Evolutionary conservation across 1,140 invertebrate species (phyloP), one percentile per base, ranked within the genome.

Genomic region (Phthorimaea operculella): DNA sequence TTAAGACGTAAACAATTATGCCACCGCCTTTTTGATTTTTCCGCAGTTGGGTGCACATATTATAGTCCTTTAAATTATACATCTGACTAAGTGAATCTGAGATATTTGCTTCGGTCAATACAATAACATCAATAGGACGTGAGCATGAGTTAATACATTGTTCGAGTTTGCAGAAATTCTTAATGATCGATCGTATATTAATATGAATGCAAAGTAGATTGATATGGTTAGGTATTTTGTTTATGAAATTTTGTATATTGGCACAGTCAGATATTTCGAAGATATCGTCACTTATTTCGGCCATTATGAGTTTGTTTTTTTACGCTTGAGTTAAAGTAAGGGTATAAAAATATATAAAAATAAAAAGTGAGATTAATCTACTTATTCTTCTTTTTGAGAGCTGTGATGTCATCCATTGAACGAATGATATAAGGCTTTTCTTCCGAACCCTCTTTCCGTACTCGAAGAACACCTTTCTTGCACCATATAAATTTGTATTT

Each of bases 51-150:
- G 48, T 10, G 48, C 28, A 12, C 48, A 50, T 50, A 14, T 50
- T 50, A 33, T 50, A 50, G 11, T 18, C 48, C 18, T 50, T 33
- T 4, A 50, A 5, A 2, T 50, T 9, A 14, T 50, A 50, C 18
- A 50, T 4, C 18, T 4, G 1, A 33, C 48, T 50, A 6, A 50
- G 17, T 21, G 48, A 9, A 12, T 50, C 17, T 28, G 10, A 4
- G 2, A 50, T 50, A 14, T 50, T 50, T 21, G 14, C 21, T 50
- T 50, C 48, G 21, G 48, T 50, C 21, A 50, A 14, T 10, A 50
- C 21, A 12, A 50, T 50, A 9, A 50, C 48, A 50, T 50, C 48
- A 28, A 50, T 33, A 28, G 10, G 8, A 28, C 21, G 17, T 28
- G 17, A 33, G 7, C 16, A 50, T 4, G 48, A 50, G 4, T 28